A percentile compares a stretch with the other conserved stretches of the same genome.
These are phyloP conservation scores for Quiscalus mexicanus DNA, from an alignment of 2,113 vertebrate genomes.

Conservation along the genomic window DNA sequence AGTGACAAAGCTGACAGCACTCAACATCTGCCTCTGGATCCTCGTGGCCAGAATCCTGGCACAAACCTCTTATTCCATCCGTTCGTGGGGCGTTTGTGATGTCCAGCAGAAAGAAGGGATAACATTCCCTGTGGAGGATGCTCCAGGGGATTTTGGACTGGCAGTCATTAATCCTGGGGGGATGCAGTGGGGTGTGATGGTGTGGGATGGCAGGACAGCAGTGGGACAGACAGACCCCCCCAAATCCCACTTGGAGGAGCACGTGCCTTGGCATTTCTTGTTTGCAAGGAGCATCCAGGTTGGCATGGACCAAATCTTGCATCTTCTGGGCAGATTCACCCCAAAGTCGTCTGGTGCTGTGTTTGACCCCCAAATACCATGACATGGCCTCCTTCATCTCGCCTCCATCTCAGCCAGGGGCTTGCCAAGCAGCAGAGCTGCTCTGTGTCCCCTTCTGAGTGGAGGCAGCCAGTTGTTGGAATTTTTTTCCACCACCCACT, in stretches of 20 bases:
- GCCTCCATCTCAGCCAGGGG: fast-evolving
- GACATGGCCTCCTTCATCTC: neutral
- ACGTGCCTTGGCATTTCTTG: fast-evolving
- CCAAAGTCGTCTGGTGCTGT: fast-evolving
- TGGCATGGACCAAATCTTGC: neutral
- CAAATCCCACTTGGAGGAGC: neutral
- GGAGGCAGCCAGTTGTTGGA: neutral
- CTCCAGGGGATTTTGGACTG: neutral
- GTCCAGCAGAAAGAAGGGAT: neutral
- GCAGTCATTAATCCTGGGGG: fast-evolving
- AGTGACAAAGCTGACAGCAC: neutral
- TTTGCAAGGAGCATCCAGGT: neutral
- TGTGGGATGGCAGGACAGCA: neutral
- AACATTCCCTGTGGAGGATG: fast-evolving
- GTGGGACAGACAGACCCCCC: neutral
- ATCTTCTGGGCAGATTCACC: neutral
- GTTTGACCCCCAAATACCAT: fast-evolving
- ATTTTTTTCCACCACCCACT: neutral
- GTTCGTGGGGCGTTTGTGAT: fast-evolving
- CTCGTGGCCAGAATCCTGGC: fast-evolving
- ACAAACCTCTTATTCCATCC: neutral
- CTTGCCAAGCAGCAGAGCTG: neutral
- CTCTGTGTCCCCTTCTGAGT: neutral
- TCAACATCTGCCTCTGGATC: neutral
- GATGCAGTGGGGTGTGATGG: neutral